A percentile compares a stretch with the other conserved stretches of the same genome.
phyloP scores from a whole-genome alignment of 2,797 vertebrate genomes.

The Gorsachius magnificus region DNA sequence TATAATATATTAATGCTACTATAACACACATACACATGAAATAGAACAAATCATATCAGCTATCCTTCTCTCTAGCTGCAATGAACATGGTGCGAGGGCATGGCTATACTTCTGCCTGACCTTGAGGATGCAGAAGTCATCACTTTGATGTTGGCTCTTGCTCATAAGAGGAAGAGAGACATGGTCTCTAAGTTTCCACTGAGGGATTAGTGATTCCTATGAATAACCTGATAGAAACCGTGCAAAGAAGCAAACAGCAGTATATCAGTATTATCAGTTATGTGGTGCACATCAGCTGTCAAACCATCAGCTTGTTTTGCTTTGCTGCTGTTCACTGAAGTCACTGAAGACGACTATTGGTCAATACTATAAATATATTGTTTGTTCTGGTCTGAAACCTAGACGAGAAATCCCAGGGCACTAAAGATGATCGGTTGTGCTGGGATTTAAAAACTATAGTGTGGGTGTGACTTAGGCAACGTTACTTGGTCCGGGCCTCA shows the following conservation, averaged over 20 bases:
- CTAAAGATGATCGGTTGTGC: not conserved
- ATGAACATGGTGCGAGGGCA: not conserved
- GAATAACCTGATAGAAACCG: not conserved
- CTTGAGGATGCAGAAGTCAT: not conserved
- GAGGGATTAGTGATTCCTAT: not conserved
- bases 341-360: not conserved
- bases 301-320: not conserved
- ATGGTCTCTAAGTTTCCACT: accelerated
- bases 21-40: not conserved
- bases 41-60: not conserved
- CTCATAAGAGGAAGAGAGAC: not conserved
- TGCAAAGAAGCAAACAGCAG: not conserved
- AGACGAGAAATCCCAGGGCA: not conserved
- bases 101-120: not conserved
- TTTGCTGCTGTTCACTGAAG: not conserved
- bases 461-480: not conserved
- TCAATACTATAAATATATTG: not conserved
- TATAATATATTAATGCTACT: not conserved
- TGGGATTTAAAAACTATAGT: not conserved
- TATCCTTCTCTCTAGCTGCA: not conserved
- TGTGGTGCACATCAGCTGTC: not conserved
- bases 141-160: not conserved
- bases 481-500: not conserved
- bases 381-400: not conserved
- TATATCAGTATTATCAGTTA: not conserved